Percentiles rank a stretch among this genome's conserved stretches.
These are phyloP conservation scores for Danio aesculapii DNA, from an alignment of 2,797 vertebrate genomes.

Conservation along the genomic window DNA sequence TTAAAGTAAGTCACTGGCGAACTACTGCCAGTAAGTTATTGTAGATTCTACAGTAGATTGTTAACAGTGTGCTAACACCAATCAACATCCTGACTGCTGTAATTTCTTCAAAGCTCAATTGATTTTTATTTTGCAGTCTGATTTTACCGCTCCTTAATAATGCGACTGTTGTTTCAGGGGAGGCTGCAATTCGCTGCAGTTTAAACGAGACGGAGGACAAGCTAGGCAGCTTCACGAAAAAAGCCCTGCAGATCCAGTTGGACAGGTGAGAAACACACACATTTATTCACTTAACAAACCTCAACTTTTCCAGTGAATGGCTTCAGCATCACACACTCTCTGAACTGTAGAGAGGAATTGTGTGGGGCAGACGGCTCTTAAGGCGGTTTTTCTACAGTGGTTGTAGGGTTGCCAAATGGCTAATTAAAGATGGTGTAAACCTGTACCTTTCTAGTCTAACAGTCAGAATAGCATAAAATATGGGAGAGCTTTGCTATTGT, in stretches of 20 bases:
- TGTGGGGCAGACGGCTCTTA: too few species aligned
- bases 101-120: background rate
- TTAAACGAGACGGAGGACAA: slow-evolving; percentile 87
- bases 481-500: too few species aligned
- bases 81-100: background rate
- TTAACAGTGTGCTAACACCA: background rate
- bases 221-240: slow-evolving; percentile 93
- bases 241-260: slow-evolving; percentile 94
- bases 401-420: too few species aligned
- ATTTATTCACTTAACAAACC: slow-evolving; percentile 7
- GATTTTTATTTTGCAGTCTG: slow-evolving; percentile 2
- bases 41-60: too few species aligned
- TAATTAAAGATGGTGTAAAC: too few species aligned
- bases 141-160: background rate
- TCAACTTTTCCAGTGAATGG: background rate
- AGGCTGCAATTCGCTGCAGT: slow-evolving; percentile 88
- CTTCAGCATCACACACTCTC: background rate
- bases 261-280: slow-evolving; percentile 86
- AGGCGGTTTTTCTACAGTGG: too few species aligned
- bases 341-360: too few species aligned
- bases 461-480: too few species aligned
- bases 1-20: too few species aligned
- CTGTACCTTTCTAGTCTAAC: too few species aligned
- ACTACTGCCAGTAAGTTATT: too few species aligned
- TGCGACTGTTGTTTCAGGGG: slow-evolving; percentile 78